These are phyloP conservation scores for Channa argus DNA, from an alignment of 2,113 vertebrate species.

Conservation along the genomic window DNA sequence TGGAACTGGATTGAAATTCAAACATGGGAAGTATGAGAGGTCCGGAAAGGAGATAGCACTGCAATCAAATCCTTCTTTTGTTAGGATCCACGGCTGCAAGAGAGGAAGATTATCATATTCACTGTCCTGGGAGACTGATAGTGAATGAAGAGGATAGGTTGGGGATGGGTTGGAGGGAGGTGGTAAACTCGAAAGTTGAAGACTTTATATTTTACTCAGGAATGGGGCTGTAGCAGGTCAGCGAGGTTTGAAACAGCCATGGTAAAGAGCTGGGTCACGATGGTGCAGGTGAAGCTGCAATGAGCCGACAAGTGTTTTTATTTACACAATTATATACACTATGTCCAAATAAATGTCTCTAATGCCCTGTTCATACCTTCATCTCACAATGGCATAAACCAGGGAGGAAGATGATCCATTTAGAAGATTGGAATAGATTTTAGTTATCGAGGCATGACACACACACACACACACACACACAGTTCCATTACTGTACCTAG, in stretches of 20 bases:
- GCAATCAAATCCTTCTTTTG: constrained; percentile 62
- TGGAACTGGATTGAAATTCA: constrained; percentile 47
- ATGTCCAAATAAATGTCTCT: neutral
- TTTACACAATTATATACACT: neutral
- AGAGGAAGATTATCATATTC: constrained; percentile 40
- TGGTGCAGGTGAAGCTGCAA: neutral
- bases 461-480: neutral
- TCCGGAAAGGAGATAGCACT: constrained; percentile 49
- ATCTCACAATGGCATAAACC: neutral
- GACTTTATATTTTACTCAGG: constrained; percentile 19
- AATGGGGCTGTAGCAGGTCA: neutral
- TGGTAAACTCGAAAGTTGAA: constrained; percentile 10
- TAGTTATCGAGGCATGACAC: neutral
- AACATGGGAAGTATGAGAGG: constrained; percentile 55
- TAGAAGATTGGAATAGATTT: constrained; percentile 14
- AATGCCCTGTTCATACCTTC: neutral
- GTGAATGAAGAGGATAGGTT: constrained; percentile 13
- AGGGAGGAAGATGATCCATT: constrained; percentile 3
- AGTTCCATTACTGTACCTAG: too few relatives aligned
- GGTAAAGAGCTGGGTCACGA: neutral
- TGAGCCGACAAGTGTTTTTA: neutral
- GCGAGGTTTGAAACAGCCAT: neutral
- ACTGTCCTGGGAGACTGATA: constrained; percentile 27
- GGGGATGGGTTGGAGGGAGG: neutral
- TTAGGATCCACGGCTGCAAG: constrained; percentile 27